phyloP scores from a whole-genome alignment of 2,797 vertebrate genomes.

The Acipenser transmontanus region DNA sequence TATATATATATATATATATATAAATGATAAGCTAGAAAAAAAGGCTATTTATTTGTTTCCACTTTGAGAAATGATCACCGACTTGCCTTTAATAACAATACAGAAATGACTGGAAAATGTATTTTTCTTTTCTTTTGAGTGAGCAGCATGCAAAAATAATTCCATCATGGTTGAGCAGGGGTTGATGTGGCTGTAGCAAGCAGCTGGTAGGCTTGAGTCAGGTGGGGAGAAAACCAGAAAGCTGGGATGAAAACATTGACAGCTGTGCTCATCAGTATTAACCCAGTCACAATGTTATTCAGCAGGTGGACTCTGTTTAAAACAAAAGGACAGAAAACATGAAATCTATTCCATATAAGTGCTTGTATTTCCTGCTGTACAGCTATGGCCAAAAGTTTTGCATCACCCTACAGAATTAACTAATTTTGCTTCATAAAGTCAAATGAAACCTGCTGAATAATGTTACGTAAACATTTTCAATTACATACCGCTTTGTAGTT shows the following conservation, averaged over 20 bases:
- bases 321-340: conserved; percentile 5
- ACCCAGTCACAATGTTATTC: conserved; percentile 30
- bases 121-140: conserved; percentile 22
- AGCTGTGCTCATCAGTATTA: conserved; percentile 34
- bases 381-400: no score
- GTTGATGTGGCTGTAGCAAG: conserved; percentile 8
- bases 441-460: no score
- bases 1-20: no score
- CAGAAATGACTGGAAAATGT: conserved; percentile 21
- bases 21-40: no score
- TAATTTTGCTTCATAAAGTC: no score
- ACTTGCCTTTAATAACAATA: not conserved
- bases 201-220: conserved; percentile 23
- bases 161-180: conserved; percentile 21
- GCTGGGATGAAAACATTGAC: conserved; percentile 31
- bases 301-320: conserved; percentile 22
- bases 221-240: conserved; percentile 28
- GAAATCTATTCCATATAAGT: not conserved
- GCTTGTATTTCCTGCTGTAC: not conserved
- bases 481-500: no score
- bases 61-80: conserved; percentile 5
- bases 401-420: no score
- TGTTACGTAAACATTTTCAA: no score
- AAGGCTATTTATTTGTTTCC: not conserved
- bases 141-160: conserved; percentile 20